Evolutionary conservation across 2,888 invertebrate genomes (phyloP).

Genomic region (Heliconius ethilla): DNA sequence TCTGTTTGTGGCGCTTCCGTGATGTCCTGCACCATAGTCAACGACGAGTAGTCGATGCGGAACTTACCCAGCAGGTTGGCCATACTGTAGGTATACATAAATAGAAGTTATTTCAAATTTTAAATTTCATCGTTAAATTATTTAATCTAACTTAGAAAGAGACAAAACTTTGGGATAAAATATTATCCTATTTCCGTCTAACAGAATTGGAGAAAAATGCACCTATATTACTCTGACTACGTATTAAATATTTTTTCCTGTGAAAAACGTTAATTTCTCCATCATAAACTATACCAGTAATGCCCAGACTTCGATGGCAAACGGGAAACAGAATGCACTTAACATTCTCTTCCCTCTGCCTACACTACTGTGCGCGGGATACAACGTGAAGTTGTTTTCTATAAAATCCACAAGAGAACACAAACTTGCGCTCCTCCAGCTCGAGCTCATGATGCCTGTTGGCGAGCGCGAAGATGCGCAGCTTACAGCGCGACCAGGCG

Average conservation of each 20-base stretch:
- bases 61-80: slow-evolving; percentile 95
- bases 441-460: slow-evolving; percentile 89
- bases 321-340: too few relatives aligned
- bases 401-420: background rate
- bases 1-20: slow-evolving; percentile 89
- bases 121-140: background rate
- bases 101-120: background rate
- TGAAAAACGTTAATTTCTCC: too few relatives aligned
- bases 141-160: background rate
- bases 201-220: background rate
- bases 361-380: too few relatives aligned
- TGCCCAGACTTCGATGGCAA: too few relatives aligned
- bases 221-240: background rate
- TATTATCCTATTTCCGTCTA: background rate
- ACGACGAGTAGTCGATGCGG: slow-evolving; percentile 94
- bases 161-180: background rate
- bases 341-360: too few relatives aligned
- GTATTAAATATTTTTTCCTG: too few relatives aligned
- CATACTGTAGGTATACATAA: slow-evolving; percentile 85
- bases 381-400: too few relatives aligned
- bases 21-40: slow-evolving; percentile 95
- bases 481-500: slow-evolving; percentile 88
- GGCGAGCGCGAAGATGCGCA: slow-evolving; percentile 91
- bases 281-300: too few relatives aligned
- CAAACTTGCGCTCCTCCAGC: slow-evolving; percentile 91